These are phyloP conservation scores for Parnassius glacialis DNA, from an alignment of 2,888 invertebrate genomes.

Conservation along the genomic window DNA sequence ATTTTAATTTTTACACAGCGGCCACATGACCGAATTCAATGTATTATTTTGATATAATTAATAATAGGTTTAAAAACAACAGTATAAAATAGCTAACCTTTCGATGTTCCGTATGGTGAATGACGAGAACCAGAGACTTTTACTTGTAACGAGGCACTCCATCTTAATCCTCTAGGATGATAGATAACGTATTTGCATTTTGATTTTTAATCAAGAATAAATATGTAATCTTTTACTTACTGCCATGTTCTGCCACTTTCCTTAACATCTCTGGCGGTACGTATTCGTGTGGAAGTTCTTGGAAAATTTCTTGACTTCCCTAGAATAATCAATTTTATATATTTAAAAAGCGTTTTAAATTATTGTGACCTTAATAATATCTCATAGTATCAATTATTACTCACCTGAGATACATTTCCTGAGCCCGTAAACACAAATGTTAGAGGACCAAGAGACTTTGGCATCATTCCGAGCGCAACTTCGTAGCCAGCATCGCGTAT, in stretches of 20 bases:
- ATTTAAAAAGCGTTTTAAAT: not conserved
- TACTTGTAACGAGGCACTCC: too few species aligned
- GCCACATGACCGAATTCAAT: too few species aligned
- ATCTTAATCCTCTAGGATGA: too few species aligned
- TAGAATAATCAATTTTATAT: slow-evolving; percentile 43
- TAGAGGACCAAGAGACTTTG: slow-evolving; percentile 97
- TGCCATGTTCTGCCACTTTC: slow-evolving; percentile 98
- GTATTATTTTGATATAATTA: not conserved
- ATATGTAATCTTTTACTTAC: slow-evolving; percentile 75
- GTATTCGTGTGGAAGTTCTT: slow-evolving; percentile 98
- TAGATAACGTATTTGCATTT: too few species aligned
- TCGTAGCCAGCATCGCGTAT: slow-evolving; percentile 99
- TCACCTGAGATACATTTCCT: slow-evolving; percentile 95
- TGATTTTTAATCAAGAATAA: too few species aligned
- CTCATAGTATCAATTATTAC: not conserved
- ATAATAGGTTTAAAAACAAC: not conserved
- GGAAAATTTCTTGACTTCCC: slow-evolving; percentile 95
- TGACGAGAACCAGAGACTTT: too few species aligned
- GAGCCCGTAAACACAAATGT: slow-evolving; percentile 99
- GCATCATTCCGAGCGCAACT: slow-evolving; percentile 97
- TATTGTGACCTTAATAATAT: not conserved
- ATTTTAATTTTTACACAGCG: too few species aligned
- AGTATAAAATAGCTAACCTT: too few species aligned
- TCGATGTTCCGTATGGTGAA: too few species aligned
- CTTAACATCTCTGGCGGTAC: slow-evolving; percentile 96